A percentile compares a stretch with the other conserved stretches of the same genome.
Conservation (phyloP, 2,888 invertebrate species). For the Vesta saturnalis region DNA sequence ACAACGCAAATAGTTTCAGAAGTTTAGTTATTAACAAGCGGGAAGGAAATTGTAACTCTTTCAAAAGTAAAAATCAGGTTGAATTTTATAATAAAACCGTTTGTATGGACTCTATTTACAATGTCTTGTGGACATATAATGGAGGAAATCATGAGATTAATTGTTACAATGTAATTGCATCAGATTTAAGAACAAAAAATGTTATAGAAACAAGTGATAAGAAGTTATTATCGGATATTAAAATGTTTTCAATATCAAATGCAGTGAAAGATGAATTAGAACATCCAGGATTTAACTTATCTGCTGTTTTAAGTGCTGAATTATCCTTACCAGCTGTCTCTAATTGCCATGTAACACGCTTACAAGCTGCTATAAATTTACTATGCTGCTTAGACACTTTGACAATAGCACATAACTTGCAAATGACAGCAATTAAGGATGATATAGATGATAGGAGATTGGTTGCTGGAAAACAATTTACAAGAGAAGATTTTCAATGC, state of each 20-base stretch:
- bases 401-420: constrained; percentile 80
- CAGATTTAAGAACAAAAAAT: constrained; percentile 69
- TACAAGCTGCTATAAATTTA: constrained; percentile 91
- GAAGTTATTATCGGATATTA: constrained; percentile 50
- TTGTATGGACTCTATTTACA: constrained; percentile 90
- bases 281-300: constrained; percentile 54
- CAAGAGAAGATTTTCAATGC: constrained; percentile 82
- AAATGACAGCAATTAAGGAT: constrained; percentile 64
- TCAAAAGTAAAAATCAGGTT: constrained; percentile 83
- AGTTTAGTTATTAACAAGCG: constrained; percentile 89
- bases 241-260: constrained; percentile 34
- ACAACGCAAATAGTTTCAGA: constrained; percentile 78
- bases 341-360: constrained; percentile 77
- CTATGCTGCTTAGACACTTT: constrained; percentile 90
- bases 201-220: constrained; percentile 53
- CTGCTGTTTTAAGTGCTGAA: constrained; percentile 81
- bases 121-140: constrained; percentile 92
- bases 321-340: constrained; percentile 80
- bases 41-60: constrained; percentile 89
- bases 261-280: constrained; percentile 43
- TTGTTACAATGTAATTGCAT: constrained; percentile 86
- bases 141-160: constrained; percentile 72
- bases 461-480: constrained; percentile 70
- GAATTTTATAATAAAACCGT: constrained; percentile 83
- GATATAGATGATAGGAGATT: constrained; percentile 64